Percentiles rank a stretch among this genome's conserved stretches.
These are phyloP conservation scores for Irena cyanogastra DNA, from an alignment of 2,113 vertebrate species.

Conservation along the genomic window DNA sequence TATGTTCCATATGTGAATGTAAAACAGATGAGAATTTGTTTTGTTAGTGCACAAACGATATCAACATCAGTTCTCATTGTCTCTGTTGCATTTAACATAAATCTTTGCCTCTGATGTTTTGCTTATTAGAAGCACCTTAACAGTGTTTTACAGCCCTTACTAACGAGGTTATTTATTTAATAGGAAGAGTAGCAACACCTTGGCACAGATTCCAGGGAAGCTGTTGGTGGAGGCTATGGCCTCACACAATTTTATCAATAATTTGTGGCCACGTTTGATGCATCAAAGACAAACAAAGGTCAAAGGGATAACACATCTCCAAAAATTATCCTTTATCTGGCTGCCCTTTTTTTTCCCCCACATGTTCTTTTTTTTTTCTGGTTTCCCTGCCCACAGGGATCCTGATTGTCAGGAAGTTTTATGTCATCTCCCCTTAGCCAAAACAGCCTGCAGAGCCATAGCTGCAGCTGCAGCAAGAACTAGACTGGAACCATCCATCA, in stretches of 20 bases:
- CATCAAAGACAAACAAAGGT: background rate
- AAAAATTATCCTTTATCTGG: background rate
- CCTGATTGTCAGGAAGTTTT: background rate
- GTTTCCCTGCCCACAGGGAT: background rate
- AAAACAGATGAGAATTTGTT: conserved; percentile 50
- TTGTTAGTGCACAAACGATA: background rate
- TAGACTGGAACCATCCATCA: background rate
- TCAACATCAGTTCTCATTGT: background rate
- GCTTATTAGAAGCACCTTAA: conserved; percentile 55
- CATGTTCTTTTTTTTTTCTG: background rate
- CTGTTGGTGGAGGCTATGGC: background rate
- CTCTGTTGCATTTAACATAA: conserved; percentile 15
- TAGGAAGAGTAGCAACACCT: conserved; percentile 28
- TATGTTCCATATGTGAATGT: conserved; percentile 48
- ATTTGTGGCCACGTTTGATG: background rate
- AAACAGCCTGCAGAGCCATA: background rate
- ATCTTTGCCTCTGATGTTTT: conserved; percentile 16
- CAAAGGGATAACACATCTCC: background rate
- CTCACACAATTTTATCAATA: background rate
- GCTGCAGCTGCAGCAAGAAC: background rate
- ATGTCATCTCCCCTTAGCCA: background rate
- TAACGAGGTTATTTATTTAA: conserved; percentile 61
- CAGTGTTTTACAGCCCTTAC: conserved; percentile 49
- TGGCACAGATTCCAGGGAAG: background rate
- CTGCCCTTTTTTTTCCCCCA: fast-evolving